Base-by-base conservation (phyloP, 2,888 invertebrate genomes). In the Timema cristinae region DNA sequence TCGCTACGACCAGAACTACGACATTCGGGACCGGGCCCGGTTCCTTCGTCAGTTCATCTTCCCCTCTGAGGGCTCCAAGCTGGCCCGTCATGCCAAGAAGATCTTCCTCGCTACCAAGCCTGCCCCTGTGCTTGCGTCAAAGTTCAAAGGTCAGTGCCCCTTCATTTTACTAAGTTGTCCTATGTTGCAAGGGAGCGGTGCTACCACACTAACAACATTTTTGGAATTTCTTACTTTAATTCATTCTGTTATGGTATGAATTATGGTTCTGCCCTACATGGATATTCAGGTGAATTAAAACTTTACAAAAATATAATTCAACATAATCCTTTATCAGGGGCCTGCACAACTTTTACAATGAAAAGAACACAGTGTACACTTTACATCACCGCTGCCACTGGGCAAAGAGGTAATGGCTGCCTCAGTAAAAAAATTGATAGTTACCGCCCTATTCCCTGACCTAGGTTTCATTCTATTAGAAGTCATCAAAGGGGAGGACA, bases 1-100 rank as follows among this genome's bases (percentile, higher is more conserved):
- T 0, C 92, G 96, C 77, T 99, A 98, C 82, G 99, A 99, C 86
- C 92, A 93, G 77, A 97, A 96, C 83, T 99, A 98, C 81, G 98
- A 99, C 84, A 96, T 99, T 70, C 87, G 99, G 48, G 99, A 99
- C 84, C 87, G 97, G 10, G 95, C 97, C 6, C 86, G 99, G 48
- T 90, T 98, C 80, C 85, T 99, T 70, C 89, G 92, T 13, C 91
- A 91, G 75, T 90, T 95, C 77, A 87, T 95, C 50, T 89, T 93
- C 77, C 87, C 90, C 79, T 76, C 84, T 77, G 84, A 84, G 75
- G 85, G 85, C 10, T 85, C 84, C 71, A 85, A 85, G 68, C 83
- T 95, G 48, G 83, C 89, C 0, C 86, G 88, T 72, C 87, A 91
- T 79, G 93, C 94, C 0, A 89, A 90, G 73, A 89, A 90, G 77